phyloP scores from a whole-genome alignment of 2,888 invertebrate genomes.

The Eristalis arbustorum region DNA sequence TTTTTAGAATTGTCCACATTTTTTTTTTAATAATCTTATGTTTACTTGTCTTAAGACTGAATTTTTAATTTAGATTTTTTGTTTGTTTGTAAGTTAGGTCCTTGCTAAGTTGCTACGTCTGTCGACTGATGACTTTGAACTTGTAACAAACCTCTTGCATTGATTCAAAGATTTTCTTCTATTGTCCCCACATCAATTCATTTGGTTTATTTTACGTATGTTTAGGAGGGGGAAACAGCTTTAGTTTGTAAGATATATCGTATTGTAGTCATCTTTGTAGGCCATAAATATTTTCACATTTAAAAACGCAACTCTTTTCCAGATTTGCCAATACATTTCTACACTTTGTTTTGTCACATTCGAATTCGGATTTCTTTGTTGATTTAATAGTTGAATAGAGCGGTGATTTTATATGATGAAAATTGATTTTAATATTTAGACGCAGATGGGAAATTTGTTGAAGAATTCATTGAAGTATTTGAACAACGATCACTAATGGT shows the following conservation, averaged over 20 bases:
- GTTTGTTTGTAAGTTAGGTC: constrained; percentile 35
- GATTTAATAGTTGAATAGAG: too few species aligned
- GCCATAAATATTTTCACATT: constrained; percentile 40
- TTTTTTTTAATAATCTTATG: constrained; percentile 32
- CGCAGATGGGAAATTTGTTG: too few species aligned
- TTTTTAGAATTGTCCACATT: constrained; percentile 47
- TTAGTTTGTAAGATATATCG: constrained; percentile 32
- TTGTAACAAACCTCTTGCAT: neutral
- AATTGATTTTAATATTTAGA: too few species aligned
- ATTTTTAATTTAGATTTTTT: constrained; percentile 50
- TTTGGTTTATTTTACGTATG: constrained; percentile 12
- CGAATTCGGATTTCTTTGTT: neutral
- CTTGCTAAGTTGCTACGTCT: neutral
- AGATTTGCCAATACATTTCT: constrained; percentile 27
- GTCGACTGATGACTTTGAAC: constrained; percentile 29
- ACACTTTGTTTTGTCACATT: neutral
- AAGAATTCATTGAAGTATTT: too few species aligned
- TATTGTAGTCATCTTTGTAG: constrained; percentile 57
- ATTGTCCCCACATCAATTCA: neutral
- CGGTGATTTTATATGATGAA: too few species aligned
- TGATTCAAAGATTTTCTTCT: neutral
- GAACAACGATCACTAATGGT: too few species aligned
- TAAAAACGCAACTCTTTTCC: neutral
- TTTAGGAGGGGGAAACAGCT: neutral
- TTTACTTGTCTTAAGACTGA: constrained; percentile 65